A percentile compares a stretch with the other conserved stretches of the same genome.
These are phyloP conservation scores for Indri indri DNA, from an alignment of 2,113 vertebrate species.

Conservation along the genomic window DNA sequence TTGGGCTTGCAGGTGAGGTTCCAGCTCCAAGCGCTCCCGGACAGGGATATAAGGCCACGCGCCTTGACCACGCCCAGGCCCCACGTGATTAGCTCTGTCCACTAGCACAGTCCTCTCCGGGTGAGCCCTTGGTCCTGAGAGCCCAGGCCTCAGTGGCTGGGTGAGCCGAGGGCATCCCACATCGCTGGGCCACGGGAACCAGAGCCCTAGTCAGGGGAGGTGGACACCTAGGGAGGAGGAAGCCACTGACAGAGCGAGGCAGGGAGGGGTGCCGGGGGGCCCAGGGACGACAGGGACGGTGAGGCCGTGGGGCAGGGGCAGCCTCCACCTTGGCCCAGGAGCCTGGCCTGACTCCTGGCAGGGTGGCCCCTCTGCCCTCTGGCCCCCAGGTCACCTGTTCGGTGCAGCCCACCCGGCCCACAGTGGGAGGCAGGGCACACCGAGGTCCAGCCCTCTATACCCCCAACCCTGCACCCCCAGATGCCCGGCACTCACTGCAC, in stretches of 20 bases:
- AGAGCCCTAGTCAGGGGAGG: neutral
- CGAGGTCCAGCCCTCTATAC: neutral
- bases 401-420: neutral
- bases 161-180: accelerated
- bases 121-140: neutral
- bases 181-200: neutral
- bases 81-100: neutral
- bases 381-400: neutral
- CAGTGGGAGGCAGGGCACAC: neutral
- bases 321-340: neutral
- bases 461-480: neutral
- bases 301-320: neutral
- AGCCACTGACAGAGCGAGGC: accelerated
- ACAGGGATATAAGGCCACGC: neutral
- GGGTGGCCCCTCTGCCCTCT: neutral
- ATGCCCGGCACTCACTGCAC: neutral
- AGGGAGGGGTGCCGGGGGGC: accelerated
- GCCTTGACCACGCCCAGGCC: neutral
- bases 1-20: accelerated
- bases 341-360: neutral
- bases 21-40: accelerated
- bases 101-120: neutral
- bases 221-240: neutral
- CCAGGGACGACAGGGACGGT: neutral
- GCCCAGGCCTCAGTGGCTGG: neutral